Conservation (phyloP, 1,140 invertebrate species). For the Notospermus geniculatus region DNA sequence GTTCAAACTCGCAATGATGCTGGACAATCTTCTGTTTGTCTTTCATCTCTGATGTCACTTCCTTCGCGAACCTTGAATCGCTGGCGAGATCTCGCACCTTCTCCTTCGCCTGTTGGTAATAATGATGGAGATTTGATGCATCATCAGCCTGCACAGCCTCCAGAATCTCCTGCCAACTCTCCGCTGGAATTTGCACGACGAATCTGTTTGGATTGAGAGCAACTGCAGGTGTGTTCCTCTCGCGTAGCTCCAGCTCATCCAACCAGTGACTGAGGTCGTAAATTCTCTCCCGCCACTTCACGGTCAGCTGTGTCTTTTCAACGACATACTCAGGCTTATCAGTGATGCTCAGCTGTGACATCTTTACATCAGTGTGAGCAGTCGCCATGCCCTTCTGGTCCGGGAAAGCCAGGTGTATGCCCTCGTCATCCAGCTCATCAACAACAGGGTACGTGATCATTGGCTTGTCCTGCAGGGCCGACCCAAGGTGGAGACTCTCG, state of each 20-base stretch:
- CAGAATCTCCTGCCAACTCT: slow-evolving; percentile 43
- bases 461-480: slow-evolving; percentile 29
- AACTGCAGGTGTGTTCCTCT: neutral
- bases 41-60: slow-evolving; percentile 36
- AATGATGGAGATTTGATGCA: neutral
- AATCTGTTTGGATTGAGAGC: slow-evolving; percentile 38
- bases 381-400: slow-evolving; percentile 18
- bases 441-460: slow-evolving; percentile 29
- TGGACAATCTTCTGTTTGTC: slow-evolving; percentile 28
- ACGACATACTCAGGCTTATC: slow-evolving; percentile 14
- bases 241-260: neutral
- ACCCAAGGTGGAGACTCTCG: slow-evolving; percentile 23
- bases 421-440: slow-evolving; percentile 28
- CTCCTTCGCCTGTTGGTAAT: neutral
- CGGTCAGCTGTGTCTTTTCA: slow-evolving; percentile 18
- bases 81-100: slow-evolving; percentile 1
- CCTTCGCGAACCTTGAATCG: slow-evolving; percentile 16
- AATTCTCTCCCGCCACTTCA: slow-evolving; percentile 37
- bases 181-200: slow-evolving; percentile 35
- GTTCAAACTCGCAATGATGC: slow-evolving; percentile 34
- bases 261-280: slow-evolving; percentile 27
- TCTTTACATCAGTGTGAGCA: slow-evolving; percentile 15
- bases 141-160: slow-evolving; percentile 33
- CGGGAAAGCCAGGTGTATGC: slow-evolving; percentile 29
- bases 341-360: slow-evolving; percentile 22